Percentiles rank a stretch among this genome's conserved stretches.
Evolutionary conservation across 2,888 invertebrate genomes (phyloP).

Genomic region (Pseudococcus longispinus): DNA sequence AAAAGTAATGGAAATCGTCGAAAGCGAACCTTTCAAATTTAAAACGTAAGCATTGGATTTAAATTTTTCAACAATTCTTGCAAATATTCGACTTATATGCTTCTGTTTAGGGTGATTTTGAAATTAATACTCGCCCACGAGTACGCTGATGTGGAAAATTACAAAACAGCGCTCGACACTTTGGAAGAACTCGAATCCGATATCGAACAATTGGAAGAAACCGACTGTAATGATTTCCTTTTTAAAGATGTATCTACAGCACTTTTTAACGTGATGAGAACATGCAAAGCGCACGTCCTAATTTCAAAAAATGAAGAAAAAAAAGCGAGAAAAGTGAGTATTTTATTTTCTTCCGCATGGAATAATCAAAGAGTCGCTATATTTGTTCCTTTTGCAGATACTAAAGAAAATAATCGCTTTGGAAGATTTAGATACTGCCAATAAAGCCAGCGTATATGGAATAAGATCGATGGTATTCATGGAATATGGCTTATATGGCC

Average conservation of each 20-base stretch:
- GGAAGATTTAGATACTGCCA: not conserved
- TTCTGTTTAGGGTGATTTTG: not conserved
- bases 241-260: not conserved
- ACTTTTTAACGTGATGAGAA: not conserved
- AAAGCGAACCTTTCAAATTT: not conserved
- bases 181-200: not conserved
- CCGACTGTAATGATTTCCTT: not conserved
- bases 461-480: constrained; percentile 15
- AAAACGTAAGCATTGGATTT: constrained; percentile 10
- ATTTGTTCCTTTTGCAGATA: not conserved
- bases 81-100: not conserved
- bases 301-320: not conserved
- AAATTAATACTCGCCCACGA: not conserved
- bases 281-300: not conserved
- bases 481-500: constrained; percentile 43
- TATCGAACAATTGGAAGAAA: not conserved
- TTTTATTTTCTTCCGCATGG: not conserved
- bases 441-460: not conserved
- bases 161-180: not conserved
- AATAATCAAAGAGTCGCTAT: not conserved
- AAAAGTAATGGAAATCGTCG: not conserved
- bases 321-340: constrained; percentile 18
- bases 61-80: not conserved
- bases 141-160: not conserved
- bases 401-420: not conserved